Evolutionary conservation across 2,888 invertebrate genomes (phyloP).

Genomic region (Melieria picta): DNA sequence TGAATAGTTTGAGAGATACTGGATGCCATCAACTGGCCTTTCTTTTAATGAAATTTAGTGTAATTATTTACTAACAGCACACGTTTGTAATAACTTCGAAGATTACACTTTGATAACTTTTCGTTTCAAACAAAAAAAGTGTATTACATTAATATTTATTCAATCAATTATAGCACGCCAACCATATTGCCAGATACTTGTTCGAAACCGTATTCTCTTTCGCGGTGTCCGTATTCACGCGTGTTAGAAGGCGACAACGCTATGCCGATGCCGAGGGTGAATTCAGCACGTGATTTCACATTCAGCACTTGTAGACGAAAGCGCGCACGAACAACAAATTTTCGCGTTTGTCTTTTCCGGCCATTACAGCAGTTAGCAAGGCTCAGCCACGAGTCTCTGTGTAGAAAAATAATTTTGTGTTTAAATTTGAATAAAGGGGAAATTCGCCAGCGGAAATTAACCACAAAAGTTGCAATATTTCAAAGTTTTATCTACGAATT

Average conservation of each 20-base stretch:
- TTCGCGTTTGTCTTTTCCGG: conserved; percentile 64
- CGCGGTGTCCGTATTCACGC: background rate
- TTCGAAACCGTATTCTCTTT: background rate
- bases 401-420: conserved; percentile 28
- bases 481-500: conserved; percentile 41
- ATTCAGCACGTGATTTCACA: conserved; percentile 45
- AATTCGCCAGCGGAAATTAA: conserved; percentile 10
- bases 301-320: conserved; percentile 41
- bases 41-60: too few relatives aligned
- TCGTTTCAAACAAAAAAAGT: too few relatives aligned
- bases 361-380: conserved; percentile 57
- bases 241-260: conserved; percentile 1
- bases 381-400: conserved; percentile 51
- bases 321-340: conserved; percentile 10
- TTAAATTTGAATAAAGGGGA: conserved; percentile 7
- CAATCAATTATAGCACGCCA: too few relatives aligned
- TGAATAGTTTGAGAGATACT: too few relatives aligned
- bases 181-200: too few relatives aligned
- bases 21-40: too few relatives aligned
- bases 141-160: too few relatives aligned
- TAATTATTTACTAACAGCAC: too few relatives aligned
- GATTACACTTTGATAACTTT: too few relatives aligned
- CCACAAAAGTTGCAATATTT: conserved; percentile 39
- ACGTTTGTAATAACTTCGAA: too few relatives aligned
- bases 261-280: background rate